Evolutionary conservation across 1,140 invertebrate species (phyloP).

Genomic region (Diabrotica undecimpunctata): DNA sequence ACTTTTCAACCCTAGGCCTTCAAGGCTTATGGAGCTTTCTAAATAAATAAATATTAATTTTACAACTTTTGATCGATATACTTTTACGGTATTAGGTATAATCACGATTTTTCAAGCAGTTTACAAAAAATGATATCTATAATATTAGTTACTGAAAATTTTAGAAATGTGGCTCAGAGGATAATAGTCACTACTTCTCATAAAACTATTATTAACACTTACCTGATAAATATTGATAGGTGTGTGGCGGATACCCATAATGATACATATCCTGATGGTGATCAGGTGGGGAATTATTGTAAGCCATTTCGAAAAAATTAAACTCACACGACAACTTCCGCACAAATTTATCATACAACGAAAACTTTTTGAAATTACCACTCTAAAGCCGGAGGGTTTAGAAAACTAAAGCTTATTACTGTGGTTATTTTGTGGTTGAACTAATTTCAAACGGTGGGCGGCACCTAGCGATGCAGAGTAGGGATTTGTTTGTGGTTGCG

Average conservation of each 20-base stretch:
- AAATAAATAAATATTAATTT: too few species aligned
- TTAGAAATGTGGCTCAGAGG: too few species aligned
- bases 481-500: slow-evolving; percentile 6
- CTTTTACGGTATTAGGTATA: too few species aligned
- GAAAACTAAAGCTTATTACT: slow-evolving; percentile 20
- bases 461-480: slow-evolving; percentile 20
- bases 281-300: slow-evolving; percentile 30
- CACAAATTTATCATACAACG: slow-evolving; percentile 10
- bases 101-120: too few species aligned
- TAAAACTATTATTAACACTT: neutral
- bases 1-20: too few species aligned
- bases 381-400: slow-evolving; percentile 25
- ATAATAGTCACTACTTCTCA: too few species aligned
- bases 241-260: slow-evolving; percentile 29
- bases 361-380: slow-evolving; percentile 15
- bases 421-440: slow-evolving; percentile 15
- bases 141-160: too few species aligned
- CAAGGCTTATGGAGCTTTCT: too few species aligned
- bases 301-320: slow-evolving; percentile 28
- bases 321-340: slow-evolving; percentile 14
- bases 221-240: slow-evolving; percentile 35
- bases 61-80: too few species aligned
- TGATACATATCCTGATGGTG: slow-evolving; percentile 34
- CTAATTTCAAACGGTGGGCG: slow-evolving; percentile 27
- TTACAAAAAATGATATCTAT: too few species aligned